phyloP scores from a whole-genome alignment of 2,797 vertebrate genomes.

The Anguilla megastoma region DNA sequence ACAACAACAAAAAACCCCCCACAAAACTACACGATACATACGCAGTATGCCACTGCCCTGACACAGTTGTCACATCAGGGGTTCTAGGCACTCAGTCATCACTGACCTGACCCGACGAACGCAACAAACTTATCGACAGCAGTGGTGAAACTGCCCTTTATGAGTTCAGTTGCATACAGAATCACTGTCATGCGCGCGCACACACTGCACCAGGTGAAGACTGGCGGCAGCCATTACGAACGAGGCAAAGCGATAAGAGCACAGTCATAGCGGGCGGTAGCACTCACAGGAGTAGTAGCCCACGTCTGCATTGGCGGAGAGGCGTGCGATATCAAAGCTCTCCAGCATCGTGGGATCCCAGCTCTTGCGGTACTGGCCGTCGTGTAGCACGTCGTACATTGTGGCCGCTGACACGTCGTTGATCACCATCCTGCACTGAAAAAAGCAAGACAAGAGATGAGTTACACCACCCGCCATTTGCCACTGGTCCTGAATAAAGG shows the following conservation, averaged over 20 bases:
- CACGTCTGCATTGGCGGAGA: conserved; percentile 70
- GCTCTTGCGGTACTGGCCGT: conserved; percentile 63
- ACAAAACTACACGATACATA: neutral
- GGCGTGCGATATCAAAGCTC: conserved; percentile 69
- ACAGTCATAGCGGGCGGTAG: neutral
- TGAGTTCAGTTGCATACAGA: neutral
- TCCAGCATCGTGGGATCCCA: conserved; percentile 75
- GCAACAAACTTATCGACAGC: neutral
- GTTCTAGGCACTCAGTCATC: neutral
- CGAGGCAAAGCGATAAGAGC: neutral
- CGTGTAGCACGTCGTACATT: conserved; percentile 76
- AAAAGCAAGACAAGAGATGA: conserved; percentile 11
- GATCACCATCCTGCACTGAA: conserved; percentile 69
- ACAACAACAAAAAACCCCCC: neutral
- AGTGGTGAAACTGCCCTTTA: neutral
- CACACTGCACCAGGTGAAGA: neutral
- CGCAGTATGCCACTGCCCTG: neutral
- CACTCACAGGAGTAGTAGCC: conserved; percentile 79
- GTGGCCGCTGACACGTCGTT: conserved; percentile 69
- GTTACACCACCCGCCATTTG: neutral
- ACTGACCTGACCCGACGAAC: neutral
- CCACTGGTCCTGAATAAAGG: neutral
- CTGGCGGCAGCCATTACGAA: neutral
- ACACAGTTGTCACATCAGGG: neutral
- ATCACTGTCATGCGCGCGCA: neutral